Conservation (phyloP, 92 coral and sea anemone species). For the Montipora capitata region DNA sequence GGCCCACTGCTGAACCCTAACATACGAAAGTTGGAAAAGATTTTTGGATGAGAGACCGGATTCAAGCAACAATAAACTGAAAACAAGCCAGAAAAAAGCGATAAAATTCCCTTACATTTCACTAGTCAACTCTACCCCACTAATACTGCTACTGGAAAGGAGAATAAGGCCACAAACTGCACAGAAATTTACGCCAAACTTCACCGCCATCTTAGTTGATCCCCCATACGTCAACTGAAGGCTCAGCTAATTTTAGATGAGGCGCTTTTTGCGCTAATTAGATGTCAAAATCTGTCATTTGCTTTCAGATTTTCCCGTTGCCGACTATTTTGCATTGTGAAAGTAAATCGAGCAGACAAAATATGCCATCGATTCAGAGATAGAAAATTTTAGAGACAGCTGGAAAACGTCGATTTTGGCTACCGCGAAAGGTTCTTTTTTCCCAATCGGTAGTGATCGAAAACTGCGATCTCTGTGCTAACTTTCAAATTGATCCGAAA, state of each 20-base stretch:
- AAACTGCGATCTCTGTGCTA: background rate
- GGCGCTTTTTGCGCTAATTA: constrained; percentile 21
- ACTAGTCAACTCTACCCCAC: constrained; percentile 5
- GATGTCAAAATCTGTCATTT: background rate
- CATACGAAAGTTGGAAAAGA: constrained; percentile 25
- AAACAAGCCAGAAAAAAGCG: background rate
- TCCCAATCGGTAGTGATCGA: background rate
- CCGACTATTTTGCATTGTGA: background rate
- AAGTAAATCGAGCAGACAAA: background rate
- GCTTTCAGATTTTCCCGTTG: background rate
- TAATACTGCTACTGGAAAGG: constrained; percentile 4
- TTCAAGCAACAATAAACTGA: background rate
- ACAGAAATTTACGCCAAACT: constrained; percentile 25
- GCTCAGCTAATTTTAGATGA: constrained; percentile 25
- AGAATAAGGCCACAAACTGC: constrained; percentile 41
- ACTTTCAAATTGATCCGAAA: constrained; percentile 1
- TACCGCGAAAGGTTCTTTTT: constrained; percentile 3
- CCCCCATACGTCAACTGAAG: constrained; percentile 48
- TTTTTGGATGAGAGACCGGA: constrained; percentile 10
- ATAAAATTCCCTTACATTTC: constrained; percentile 27
- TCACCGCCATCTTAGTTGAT: constrained; percentile 45
- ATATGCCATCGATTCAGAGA: background rate
- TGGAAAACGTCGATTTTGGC: background rate
- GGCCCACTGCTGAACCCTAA: constrained; percentile 88
- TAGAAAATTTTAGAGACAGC: background rate